phyloP scores from a whole-genome alignment of 1,140 invertebrate species.

The Brachionus sp. region DNA sequence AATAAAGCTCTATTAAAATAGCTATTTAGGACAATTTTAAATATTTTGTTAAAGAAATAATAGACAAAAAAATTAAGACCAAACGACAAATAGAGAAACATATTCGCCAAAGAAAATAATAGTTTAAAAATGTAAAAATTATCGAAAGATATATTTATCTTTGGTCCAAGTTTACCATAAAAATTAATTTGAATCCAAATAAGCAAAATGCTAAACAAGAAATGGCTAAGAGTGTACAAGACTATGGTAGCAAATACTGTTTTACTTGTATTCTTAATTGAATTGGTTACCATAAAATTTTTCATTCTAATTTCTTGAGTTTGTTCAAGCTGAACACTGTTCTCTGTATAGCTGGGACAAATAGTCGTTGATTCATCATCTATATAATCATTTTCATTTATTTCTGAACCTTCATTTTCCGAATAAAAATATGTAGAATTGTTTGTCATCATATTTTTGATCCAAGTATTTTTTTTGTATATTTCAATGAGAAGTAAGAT shows the following conservation, averaged over 20 bases:
- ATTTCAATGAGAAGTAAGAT: background rate
- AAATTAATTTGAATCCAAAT: conserved; percentile 2
- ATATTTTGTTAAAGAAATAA: conserved; percentile 10
- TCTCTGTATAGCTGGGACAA: background rate
- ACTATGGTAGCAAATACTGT: background rate
- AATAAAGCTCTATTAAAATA: background rate
- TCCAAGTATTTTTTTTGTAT: background rate
- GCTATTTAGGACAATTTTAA: background rate
- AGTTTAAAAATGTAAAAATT: conserved; percentile 1
- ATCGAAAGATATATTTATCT: background rate
- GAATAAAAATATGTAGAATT: background rate
- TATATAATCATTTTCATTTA: background rate
- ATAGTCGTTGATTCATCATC: background rate
- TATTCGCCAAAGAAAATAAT: conserved; percentile 6
- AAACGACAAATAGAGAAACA: conserved; percentile 10
- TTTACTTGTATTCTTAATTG: conserved; percentile 20
- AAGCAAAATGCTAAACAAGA: background rate
- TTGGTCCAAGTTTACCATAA: background rate
- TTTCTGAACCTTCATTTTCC: background rate
- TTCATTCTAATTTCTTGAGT: background rate
- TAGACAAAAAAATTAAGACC: conserved; percentile 28
- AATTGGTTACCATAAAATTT: background rate
- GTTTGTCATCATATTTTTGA: background rate
- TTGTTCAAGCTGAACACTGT: background rate
- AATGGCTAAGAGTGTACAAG: background rate